Conservation (phyloP, 2,888 invertebrate species). For the Drosophila suboccidentalis region DNA sequence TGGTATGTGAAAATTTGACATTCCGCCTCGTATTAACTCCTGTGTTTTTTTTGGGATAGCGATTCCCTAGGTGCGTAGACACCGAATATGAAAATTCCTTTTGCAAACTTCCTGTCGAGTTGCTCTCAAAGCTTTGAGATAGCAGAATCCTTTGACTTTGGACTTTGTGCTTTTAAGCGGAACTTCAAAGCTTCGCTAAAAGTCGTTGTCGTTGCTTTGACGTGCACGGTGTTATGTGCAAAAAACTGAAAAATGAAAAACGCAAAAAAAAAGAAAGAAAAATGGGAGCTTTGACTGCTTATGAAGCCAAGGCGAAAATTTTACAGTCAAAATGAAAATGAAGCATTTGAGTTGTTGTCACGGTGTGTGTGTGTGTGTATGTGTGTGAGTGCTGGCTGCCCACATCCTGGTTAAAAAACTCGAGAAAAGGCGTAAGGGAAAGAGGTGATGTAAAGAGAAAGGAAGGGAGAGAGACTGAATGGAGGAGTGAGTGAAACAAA, state of each 20-base stretch:
- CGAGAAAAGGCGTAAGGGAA: background rate
- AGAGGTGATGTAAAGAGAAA: background rate
- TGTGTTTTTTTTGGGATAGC: background rate
- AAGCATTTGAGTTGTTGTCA: slow-evolving; percentile 27
- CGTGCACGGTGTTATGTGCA: slow-evolving; percentile 13
- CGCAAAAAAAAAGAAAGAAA: background rate
- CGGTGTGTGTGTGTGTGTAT: slow-evolving; percentile 7
- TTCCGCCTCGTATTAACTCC: slow-evolving; percentile 16
- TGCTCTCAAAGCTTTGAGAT: slow-evolving; percentile 44
- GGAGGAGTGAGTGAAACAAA: slow-evolving; percentile 19
- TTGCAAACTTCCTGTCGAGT: slow-evolving; percentile 20
- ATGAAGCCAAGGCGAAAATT: slow-evolving; percentile 48
- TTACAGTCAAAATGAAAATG: slow-evolving; percentile 43
- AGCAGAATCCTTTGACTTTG: slow-evolving; percentile 52
- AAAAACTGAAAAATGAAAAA: background rate
- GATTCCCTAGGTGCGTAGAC: background rate
- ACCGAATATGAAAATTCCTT: slow-evolving; percentile 44
- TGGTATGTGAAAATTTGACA: slow-evolving; percentile 21
- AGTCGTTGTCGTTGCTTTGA: slow-evolving; percentile 38
- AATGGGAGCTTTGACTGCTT: slow-evolving; percentile 43
- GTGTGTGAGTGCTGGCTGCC: slow-evolving; percentile 16
- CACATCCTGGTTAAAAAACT: slow-evolving; percentile 27
- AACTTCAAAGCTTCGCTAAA: slow-evolving; percentile 58
- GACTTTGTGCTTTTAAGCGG: slow-evolving; percentile 53
- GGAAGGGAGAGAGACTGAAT: background rate